Evolutionary conservation across 1,140 invertebrate species (phyloP), one percentile per base, ranked within the genome.

Genomic region (Galendromus occidentalis): DNA sequence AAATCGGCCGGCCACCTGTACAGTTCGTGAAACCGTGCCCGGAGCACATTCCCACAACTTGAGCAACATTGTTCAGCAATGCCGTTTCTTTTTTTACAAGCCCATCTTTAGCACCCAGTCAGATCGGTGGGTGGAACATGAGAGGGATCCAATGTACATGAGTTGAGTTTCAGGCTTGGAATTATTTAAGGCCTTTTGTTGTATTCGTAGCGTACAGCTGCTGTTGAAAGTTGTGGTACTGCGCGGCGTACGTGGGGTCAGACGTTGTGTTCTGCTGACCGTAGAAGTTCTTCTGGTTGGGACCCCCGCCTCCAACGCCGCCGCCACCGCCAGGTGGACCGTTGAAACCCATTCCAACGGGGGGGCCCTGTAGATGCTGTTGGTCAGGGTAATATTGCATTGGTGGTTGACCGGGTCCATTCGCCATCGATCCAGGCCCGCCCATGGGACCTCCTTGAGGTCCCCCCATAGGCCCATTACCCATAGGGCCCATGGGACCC

Each of bases 221-320:
- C 74, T 92, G 90, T 73, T 93, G 90, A 79, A 93, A 92, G 76
- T 91, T 89, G 75, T 91, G 88, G 79, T 89, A 92, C 80, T 91
- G 88, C 74, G 90, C 87, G 71, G 88, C 88, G 78, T 92, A 92
- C 74, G 88, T 90, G 14, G 89, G 86, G 79, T 92, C 88, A 51
- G 84, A 82, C 65, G 87, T 88, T 17, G 83, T 86, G 1, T 86
- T 86, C 14, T 86, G 85, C 47, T 88, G 84, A 72, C 88, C 90
- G 4, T 85, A 79, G 44, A 85, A 84, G 69, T 83, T 85, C 73
- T 88, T 88, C 75, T 86, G 87, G 64, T 68, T 71, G 69, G 81
- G 25, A 68, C 66, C 25, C 5, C 65, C 29, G 59, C n/a, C n/a
- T n/a, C n/a, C n/a, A n/a, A n/a, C n/a, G 39, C 17, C 33, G 25